phyloP scores from a whole-genome alignment of 2,888 invertebrate species.

The Epinotia demarniana region DNA sequence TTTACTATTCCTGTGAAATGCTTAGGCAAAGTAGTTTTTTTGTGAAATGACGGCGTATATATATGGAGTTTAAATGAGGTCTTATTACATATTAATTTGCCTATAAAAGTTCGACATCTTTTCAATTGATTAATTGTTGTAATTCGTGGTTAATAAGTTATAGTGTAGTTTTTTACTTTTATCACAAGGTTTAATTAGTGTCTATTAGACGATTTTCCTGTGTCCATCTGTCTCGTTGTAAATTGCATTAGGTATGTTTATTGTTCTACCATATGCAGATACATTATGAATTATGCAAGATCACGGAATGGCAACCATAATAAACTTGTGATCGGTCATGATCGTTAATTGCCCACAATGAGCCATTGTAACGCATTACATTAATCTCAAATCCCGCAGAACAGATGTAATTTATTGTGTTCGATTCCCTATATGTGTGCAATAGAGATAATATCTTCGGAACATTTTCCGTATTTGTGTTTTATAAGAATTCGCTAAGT shows the following conservation, averaged over 20 bases:
- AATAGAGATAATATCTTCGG: neutral
- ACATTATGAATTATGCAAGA: slow-evolving; percentile 10
- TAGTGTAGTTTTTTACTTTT: neutral
- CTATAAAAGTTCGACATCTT: too few relatives aligned
- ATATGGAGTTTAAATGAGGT: too few relatives aligned
- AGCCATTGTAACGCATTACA: neutral
- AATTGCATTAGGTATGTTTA: slow-evolving; percentile 11
- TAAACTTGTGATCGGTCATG: slow-evolving; percentile 17
- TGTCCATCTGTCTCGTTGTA: neutral
- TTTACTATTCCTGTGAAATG: too few relatives aligned
- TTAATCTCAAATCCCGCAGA: neutral
- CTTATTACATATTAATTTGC: too few relatives aligned
- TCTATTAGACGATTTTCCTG: neutral
- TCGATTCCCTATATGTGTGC: neutral
- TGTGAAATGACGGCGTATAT: too few relatives aligned
- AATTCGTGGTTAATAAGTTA: too few relatives aligned
- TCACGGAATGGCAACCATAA: slow-evolving; percentile 24
- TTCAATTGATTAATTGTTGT: too few relatives aligned
- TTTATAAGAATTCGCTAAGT: too few relatives aligned
- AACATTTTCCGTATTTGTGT: neutral
- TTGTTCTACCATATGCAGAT: neutral
- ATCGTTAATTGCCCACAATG: slow-evolving; percentile 26
- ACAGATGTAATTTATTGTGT: neutral
- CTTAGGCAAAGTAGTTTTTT: too few relatives aligned
- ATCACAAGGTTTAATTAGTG: neutral